Evolutionary conservation across 2,888 invertebrate species (phyloP), one percentile per base, ranked within the genome.

Genomic region (Sarcophaga rosellei): DNA sequence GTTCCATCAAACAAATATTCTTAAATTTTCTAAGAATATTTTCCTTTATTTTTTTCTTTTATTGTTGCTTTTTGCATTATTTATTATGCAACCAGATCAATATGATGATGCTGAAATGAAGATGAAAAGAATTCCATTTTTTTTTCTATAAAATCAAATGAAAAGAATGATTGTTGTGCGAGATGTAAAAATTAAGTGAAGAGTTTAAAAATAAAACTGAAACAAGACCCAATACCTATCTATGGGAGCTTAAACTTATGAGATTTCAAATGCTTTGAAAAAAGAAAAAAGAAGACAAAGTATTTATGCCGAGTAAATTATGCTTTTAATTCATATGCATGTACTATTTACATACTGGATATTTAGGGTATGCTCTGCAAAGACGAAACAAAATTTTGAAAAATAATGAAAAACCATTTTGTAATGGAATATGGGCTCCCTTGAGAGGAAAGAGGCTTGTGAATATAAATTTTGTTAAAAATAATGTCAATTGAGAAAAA

Each of bases 101-200:
- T 79, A 53, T 74, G 45, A 59, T 70, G 72, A 59, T 23, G 68
- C 61, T 57, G 73, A 23, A 44, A 35, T 70, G 73, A 84, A 70
- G 79, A 74, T 84, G 79, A 79, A 84, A 69, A 69, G 65, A 65
- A 84, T 75, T 65, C 69, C 59, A 65, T 65, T 59, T 65, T 65
- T 35, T 44, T 20, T 17, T 5, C 12, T 53, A 53, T 4, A 53
- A 53, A 53, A 53, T 15, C 12, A 53, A 53, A 74, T 79, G 21
- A 79, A 79, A 84, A 74, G 74, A 84, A 65, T 78, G 74, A 78
- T 83, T 83, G 73, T 78, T 75, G 61, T 25, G 65, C 69, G 70
- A 79, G 79, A 79, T 61, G 74, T 65, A 84, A 79, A 84, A 79
- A 63, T 69, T 23, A 11, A 59, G 63, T 59, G n/a, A 35, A 35